A percentile compares a stretch with the other conserved stretches of the same genome.
phyloP scores from a whole-genome alignment of 2,888 invertebrate species.

The Ctenicera cuprea region DNA sequence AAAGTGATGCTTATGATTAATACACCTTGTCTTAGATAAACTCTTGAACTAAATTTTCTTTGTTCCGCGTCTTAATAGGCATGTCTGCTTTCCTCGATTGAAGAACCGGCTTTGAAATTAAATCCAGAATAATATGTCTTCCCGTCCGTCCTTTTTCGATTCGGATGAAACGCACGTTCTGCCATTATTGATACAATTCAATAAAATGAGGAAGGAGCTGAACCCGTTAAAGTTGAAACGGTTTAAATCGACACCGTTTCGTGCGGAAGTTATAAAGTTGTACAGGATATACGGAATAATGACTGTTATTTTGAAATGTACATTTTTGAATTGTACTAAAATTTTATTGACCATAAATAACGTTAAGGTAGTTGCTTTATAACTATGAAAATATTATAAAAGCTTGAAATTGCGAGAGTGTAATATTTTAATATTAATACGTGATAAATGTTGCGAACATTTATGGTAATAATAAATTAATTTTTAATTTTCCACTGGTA shows the following conservation, averaged over 20 bases:
- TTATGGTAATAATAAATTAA: too few species aligned
- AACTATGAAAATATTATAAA: too few species aligned
- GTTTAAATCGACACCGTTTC: conserved; percentile 25
- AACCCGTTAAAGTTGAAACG: conserved; percentile 22
- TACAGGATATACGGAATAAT: conserved; percentile 23
- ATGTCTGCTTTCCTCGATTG: neutral
- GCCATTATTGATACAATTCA: conserved; percentile 23
- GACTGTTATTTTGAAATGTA: conserved; percentile 9
- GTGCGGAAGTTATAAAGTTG: conserved; percentile 28
- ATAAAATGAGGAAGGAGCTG: conserved; percentile 19
- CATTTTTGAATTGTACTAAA: neutral
- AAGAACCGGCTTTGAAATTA: conserved; percentile 2
- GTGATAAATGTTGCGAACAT: too few species aligned
- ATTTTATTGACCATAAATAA: neutral
- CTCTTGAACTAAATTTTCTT: conserved; percentile 5
- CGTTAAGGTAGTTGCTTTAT: neutral
- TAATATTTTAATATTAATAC: too few species aligned
- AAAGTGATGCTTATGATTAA: conserved; percentile 29
- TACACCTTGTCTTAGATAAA: conserved; percentile 28
- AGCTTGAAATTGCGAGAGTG: too few species aligned
- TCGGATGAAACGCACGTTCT: conserved; percentile 17
- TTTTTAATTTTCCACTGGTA: too few species aligned
- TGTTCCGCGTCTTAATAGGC: neutral
- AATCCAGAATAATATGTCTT: conserved; percentile 5
- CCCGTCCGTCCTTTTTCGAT: neutral